Evolutionary conservation across 2,888 invertebrate genomes (phyloP).

Genomic region (Pseudococcus viburni): DNA sequence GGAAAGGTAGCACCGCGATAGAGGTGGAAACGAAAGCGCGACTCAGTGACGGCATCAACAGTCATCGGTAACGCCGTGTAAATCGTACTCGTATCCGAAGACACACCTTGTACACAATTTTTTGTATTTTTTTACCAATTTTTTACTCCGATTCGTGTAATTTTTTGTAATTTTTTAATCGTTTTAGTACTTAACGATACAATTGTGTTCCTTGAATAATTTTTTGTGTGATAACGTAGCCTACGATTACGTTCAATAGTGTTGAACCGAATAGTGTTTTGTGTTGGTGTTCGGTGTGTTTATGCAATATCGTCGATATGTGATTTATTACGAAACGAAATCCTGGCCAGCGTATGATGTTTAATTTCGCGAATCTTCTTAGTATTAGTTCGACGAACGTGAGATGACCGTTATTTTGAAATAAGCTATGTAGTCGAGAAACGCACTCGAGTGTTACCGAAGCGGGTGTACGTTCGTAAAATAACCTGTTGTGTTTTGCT

Average conservation of each 20-base stretch:
- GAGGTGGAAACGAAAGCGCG: conserved; percentile 57
- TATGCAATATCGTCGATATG: conserved; percentile 1
- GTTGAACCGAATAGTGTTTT: background rate
- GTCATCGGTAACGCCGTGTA: conserved; percentile 28
- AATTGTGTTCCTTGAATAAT: background rate
- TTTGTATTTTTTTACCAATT: background rate
- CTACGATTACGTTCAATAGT: background rate
- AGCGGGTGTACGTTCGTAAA: background rate
- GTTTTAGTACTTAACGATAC: background rate
- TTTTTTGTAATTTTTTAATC: background rate
- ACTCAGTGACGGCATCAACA: conserved; percentile 58
- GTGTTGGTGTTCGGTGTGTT: background rate
- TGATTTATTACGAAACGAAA: conserved; percentile 1
- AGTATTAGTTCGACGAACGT: background rate
- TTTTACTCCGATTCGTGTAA: background rate
- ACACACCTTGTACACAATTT: conserved; percentile 49
- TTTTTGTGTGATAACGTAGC: background rate
- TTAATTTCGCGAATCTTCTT: background rate
- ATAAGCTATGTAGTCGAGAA: conserved; percentile 15
- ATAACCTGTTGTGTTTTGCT: conserved; percentile 46
- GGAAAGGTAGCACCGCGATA: background rate
- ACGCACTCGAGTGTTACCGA: conserved; percentile 5
- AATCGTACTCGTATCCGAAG: background rate
- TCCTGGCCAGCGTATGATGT: background rate
- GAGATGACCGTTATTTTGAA: conserved; percentile 46